These are phyloP conservation scores for Amniataba percoides DNA, from an alignment of 2,797 vertebrate genomes.

Conservation along the genomic window DNA sequence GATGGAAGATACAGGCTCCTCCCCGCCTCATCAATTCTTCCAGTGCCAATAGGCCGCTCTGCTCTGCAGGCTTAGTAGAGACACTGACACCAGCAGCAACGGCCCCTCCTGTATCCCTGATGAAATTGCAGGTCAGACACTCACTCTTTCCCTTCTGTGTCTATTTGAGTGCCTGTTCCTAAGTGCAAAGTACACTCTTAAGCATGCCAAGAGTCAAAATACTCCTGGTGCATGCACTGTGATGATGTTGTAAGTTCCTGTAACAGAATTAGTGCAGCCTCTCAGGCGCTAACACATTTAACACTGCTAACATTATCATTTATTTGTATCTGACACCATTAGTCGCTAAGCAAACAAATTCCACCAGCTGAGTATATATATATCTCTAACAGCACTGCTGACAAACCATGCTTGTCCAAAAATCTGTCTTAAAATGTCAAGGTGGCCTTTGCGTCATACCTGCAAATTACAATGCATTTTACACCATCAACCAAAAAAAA, in stretches of 20 bases:
- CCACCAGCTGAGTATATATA: conserved; percentile 44
- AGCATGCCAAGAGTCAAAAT: conserved; percentile 33
- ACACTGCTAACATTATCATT: conserved; percentile 10
- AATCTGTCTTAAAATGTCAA: conserved; percentile 35
- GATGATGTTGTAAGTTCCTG: conserved; percentile 12
- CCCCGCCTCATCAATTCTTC: conserved; percentile 65
- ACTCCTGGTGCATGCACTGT: conserved; percentile 32
- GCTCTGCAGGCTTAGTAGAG: conserved; percentile 57
- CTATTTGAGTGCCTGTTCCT: conserved; percentile 14
- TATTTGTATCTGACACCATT: conserved; percentile 40
- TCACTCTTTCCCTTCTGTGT: conserved; percentile 4
- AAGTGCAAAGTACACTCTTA: conserved; percentile 18
- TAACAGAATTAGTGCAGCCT: conserved; percentile 23
- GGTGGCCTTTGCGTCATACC: conserved; percentile 26
- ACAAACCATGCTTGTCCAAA: conserved; percentile 16
- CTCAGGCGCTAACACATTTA: conserved; percentile 22
- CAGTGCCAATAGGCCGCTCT: conserved; percentile 65
- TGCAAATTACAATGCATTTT: conserved; percentile 32
- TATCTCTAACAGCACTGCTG: conserved; percentile 26
- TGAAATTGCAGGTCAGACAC: conserved; percentile 62
- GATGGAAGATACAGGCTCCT: conserved; percentile 79
- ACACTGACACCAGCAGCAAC: conserved; percentile 49
- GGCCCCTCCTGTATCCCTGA: conserved; percentile 59
- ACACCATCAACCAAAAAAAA: conserved; percentile 35
- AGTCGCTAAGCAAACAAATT: conserved; percentile 27